Percentiles rank a stretch among this genome's conserved stretches.
Evolutionary conservation across 2,113 vertebrate genomes (phyloP).

Genomic region (Dromiciops gliroides): DNA sequence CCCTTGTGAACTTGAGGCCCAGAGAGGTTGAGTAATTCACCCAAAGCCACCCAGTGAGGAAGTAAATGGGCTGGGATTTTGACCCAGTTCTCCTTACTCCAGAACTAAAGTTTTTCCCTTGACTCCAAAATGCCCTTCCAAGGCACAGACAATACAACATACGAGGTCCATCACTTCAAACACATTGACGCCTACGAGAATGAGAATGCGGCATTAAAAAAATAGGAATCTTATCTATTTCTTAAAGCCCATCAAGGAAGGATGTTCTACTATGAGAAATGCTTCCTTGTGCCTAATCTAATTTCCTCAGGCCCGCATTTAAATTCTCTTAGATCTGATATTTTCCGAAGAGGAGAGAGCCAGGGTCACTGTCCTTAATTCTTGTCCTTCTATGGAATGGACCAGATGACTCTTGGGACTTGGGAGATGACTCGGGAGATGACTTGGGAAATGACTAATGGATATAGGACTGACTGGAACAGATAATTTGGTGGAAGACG

Average conservation of each 20-base stretch:
- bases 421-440: too few species aligned
- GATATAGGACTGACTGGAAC: not conserved
- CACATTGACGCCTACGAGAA: not conserved
- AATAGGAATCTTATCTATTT: not conserved
- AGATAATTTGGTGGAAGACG: not conserved
- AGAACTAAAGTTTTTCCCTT: not conserved
- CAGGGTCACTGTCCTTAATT: not conserved
- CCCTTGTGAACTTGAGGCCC: not conserved
- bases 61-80: not conserved
- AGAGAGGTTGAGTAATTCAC: slow-evolving; percentile 6
- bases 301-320: not conserved
- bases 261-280: not conserved
- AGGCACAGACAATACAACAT: not conserved
- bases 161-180: not conserved
- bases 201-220: not conserved
- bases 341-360: not conserved
- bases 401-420: not conserved
- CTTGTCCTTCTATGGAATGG: not conserved
- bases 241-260: not conserved
- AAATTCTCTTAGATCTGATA: not conserved
- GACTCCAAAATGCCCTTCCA: not conserved
- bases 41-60: not conserved
- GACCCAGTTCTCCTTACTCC: not conserved
- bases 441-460: not conserved
- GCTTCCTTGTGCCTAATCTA: not conserved